Evolutionary conservation across 2,797 vertebrate species (phyloP).

Genomic region (Cossypha polioptera): DNA sequence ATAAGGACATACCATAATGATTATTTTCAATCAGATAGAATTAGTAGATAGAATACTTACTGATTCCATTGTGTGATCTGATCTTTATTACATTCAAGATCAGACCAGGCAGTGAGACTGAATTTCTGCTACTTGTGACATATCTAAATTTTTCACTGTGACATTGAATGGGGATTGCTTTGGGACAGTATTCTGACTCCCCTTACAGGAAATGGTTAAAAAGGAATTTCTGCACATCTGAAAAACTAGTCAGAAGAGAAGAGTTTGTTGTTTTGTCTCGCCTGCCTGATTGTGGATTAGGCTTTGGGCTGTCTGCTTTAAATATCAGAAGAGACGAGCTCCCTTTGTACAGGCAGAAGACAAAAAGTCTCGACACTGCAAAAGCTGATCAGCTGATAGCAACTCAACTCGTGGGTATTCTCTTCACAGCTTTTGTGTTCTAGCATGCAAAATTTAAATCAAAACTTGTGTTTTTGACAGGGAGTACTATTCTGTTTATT

Average conservation of each 20-base stretch:
- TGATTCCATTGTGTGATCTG: neutral
- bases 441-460: neutral
- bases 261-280: conserved; percentile 26
- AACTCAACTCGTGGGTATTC: neutral
- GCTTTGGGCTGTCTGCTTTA: neutral
- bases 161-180: neutral
- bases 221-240: conserved; percentile 32
- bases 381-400: neutral
- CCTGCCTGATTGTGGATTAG: neutral
- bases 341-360: neutral
- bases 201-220: conserved; percentile 34
- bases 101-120: neutral
- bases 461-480: neutral
- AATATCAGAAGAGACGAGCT: neutral
- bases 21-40: neutral
- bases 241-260: conserved; percentile 21
- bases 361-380: neutral
- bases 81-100: neutral
- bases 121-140: neutral
- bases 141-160: neutral
- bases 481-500: neutral
- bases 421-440: neutral
- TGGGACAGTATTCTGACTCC: neutral
- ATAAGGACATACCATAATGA: neutral
- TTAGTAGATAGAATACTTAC: neutral